Base-by-base conservation (phyloP, 1,140 invertebrate species). In the Nasonia giraulti region DNA sequence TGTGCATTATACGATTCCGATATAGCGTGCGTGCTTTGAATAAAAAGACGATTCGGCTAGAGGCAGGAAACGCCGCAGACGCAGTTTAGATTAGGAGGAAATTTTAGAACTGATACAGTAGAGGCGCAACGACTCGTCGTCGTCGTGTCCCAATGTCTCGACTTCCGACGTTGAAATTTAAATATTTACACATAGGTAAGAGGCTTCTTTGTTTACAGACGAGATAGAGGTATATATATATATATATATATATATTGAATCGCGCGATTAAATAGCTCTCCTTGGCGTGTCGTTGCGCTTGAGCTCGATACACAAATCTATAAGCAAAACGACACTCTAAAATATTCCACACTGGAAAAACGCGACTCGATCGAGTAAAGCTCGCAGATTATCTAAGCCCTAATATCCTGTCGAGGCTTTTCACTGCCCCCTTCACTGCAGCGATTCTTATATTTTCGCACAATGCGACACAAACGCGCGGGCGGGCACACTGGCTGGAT, bases 61-160 rank as follows among this genome's bases (percentile, higher is more conserved):
- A 80, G 76, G n/a, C 88, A 87, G 88, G 88, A 88, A 88, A 85
- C 84, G 77, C 69, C 83, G 73, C 87, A 87, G 87, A 88, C 88
- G 86, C 85, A 80, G 84, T 84, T 83, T 83, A 87, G 86, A 87
- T 88, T 86, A 86, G 86, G 68, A 27, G 73, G 85, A 87, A 86
- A 88, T 84, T 85, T 87, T 87, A 87, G 87, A 87, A 83, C 85
- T 83, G 87, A 88, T 88, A 85, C 75, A 84, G 55, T 62, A 84
- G 84, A 84, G 33, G 33, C 33, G 33, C 4, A 37, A 37, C 33
- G 33, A 5, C 33, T 4, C 66, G 27, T 27, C 27, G 27, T 71
- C 80, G 76, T 44, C 80, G 55, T 73, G 47, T 74, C 79, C 80
- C 44, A 20, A 66, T 74, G 55, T 62, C 80, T 68, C 50, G 11